These are phyloP conservation scores for Gambelia wislizenii DNA, from an alignment of 2,797 vertebrate genomes.

Conservation along the genomic window DNA sequence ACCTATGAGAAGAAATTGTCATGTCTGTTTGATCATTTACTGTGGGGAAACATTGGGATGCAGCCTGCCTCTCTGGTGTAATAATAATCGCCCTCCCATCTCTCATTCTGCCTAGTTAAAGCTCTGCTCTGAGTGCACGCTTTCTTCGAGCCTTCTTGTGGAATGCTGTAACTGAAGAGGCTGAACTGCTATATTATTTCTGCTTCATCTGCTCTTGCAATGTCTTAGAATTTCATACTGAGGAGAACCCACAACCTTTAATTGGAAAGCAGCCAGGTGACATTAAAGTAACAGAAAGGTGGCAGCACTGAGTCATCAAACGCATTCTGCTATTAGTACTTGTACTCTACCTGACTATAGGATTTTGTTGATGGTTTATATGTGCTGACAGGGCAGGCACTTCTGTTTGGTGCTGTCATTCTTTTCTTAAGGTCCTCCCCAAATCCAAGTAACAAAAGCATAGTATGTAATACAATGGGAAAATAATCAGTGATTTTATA, in stretches of 20 bases:
- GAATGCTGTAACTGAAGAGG: neutral
- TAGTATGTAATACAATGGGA: neutral
- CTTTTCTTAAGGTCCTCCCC: neutral
- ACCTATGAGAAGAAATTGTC: conserved; percentile 63
- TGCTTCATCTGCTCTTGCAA: neutral
- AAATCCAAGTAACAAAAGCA: neutral
- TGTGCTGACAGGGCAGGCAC: neutral
- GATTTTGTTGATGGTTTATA: neutral
- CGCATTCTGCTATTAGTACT: neutral
- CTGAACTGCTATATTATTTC: conserved; percentile 6
- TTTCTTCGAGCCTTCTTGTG: conserved; percentile 24
- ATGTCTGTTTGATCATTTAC: conserved; percentile 67
- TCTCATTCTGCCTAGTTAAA: conserved; percentile 52
- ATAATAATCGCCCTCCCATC: conserved; percentile 48
- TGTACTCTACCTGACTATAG: neutral
- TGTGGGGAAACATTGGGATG: conserved; percentile 42
- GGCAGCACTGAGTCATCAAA: neutral
- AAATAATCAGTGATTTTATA: too few species aligned
- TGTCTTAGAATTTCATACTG: neutral
- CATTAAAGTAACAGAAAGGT: neutral
- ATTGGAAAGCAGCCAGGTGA: neutral
- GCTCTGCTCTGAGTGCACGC: conserved; percentile 29
- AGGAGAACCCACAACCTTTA: conserved; percentile 12
- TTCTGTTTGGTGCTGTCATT: neutral
- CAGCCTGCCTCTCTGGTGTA: conserved; percentile 48